phyloP scores from a whole-genome alignment of 2,797 vertebrate genomes.

The Chloroceryle inda region DNA sequence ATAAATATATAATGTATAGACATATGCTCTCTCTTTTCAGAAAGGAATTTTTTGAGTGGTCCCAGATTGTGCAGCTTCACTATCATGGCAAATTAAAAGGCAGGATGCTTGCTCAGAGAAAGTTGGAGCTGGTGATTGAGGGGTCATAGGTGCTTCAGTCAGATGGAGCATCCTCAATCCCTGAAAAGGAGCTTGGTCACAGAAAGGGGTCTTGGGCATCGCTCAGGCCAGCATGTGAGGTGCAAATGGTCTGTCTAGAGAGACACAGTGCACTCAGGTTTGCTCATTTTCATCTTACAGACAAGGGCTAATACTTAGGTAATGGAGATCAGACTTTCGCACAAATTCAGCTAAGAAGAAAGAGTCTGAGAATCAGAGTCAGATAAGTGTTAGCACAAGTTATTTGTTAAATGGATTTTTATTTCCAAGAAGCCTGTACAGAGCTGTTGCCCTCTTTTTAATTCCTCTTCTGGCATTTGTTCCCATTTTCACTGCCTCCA shows the following conservation, averaged over 20 bases:
- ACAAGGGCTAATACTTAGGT: neutral
- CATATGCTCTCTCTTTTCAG: constrained; percentile 53
- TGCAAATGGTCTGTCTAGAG: neutral
- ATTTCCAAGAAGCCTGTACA: constrained; percentile 35
- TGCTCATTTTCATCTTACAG: neutral
- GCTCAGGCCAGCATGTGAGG: rapidly evolving
- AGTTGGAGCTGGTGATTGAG: neutral
- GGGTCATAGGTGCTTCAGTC: neutral
- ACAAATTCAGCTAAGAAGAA: neutral
- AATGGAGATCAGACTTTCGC: constrained; percentile 27
- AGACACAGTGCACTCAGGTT: neutral
- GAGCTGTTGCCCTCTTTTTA: constrained; percentile 49
- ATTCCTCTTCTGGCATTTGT: constrained; percentile 52
- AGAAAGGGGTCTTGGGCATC: neutral
- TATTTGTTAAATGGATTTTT: constrained; percentile 57
- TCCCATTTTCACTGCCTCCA: constrained; percentile 45
- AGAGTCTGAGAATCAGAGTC: neutral
- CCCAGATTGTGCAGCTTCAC: constrained; percentile 20
- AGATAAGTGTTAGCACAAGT: constrained; percentile 25
- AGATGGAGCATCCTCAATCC: neutral
- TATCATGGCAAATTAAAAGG: neutral
- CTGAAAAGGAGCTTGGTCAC: neutral
- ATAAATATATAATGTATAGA: constrained; percentile 69
- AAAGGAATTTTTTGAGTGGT: neutral
- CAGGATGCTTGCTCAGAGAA: neutral